Base-by-base conservation (phyloP, 1,140 invertebrate genomes). In the Stegodyphus mimosarum region DNA sequence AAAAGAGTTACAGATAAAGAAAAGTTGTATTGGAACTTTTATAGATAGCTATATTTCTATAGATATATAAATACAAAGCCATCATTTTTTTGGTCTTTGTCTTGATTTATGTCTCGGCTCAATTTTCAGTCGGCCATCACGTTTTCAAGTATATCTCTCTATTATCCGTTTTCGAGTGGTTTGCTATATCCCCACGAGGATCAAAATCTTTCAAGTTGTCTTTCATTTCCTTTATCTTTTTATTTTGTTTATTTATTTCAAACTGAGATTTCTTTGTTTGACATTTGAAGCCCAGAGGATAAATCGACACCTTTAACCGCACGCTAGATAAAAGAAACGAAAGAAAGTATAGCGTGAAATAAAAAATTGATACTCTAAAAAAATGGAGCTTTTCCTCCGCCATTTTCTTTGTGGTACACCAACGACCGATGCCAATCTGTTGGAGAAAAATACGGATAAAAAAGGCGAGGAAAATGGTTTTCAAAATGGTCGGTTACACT, bases 291-390 rank as follows among this genome's bases (percentile, higher is more conserved):
- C 73, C 63, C 64, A 13, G 48, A 63, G 81, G 81, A 84, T 84
- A 84, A 84, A 84, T 84, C 81, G 81, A 84, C 81, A 84, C 81
- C 81, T 84, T 84, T 84, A 84, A 75, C 81, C 81, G 81, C 81
- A 84, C 73, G 73, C 50, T 10, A 74, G 63, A 67, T 60, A 63
- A 11, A n/a, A 33, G 49, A 66, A 64, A 33, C 6, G n/a, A 13
- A n/a, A 63, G 63, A 66, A 77, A 49, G 33, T 64, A 67, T 69
- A 53, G 73, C 69, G 73, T 70, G 81, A 76, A 84, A 76, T 84
- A 84, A 84, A 84, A 84, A 84, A 84, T 84, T 51, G 72, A 76
- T 84, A 49, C 72, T 6, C 15, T 13, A 76, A 60, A 60, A 67
- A 67, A 60, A 51, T n/a, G 7, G 33, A 49, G 63, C 67, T 48